Conservation (phyloP, 1,140 invertebrate species). For the Argopecten irradians region DNA sequence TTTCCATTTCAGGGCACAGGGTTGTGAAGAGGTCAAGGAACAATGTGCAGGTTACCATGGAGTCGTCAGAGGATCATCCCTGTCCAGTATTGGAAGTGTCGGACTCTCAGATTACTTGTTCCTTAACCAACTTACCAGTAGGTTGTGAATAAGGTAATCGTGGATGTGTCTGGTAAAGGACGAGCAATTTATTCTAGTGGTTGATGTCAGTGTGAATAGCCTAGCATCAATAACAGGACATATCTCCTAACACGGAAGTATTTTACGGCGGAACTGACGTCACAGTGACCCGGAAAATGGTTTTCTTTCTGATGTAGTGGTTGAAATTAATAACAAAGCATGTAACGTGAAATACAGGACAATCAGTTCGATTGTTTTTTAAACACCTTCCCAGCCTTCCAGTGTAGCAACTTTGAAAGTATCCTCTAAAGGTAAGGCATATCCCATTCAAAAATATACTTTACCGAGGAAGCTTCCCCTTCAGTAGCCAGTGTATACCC, state of each 20-base stretch:
- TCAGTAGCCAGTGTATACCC: slow-evolving; percentile 48
- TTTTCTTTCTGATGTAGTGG: slow-evolving; percentile 45
- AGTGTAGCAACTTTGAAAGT: slow-evolving; percentile 48
- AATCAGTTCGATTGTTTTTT: slow-evolving; percentile 52
- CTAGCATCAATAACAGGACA: slow-evolving; percentile 37
- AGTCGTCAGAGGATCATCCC: slow-evolving; percentile 45
- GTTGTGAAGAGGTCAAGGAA: slow-evolving; percentile 31
- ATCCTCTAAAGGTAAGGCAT: slow-evolving; percentile 52
- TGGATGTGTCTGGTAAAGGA: slow-evolving; percentile 40
- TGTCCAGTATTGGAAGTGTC: slow-evolving; percentile 47
- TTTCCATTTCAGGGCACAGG: slow-evolving; percentile 31
- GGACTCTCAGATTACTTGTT: slow-evolving; percentile 54
- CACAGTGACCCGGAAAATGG: slow-evolving; percentile 59
- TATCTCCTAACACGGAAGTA: slow-evolving; percentile 57
- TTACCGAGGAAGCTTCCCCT: slow-evolving; percentile 54
- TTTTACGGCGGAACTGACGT: slow-evolving; percentile 57
- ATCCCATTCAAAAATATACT: slow-evolving; percentile 39
- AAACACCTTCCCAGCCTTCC: slow-evolving; percentile 43
- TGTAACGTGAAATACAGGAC: slow-evolving; percentile 30
- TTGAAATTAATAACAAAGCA: slow-evolving; percentile 33
- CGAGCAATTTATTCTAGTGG: slow-evolving; percentile 37
- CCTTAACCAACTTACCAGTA: slow-evolving; percentile 33
- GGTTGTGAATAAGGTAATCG: slow-evolving; percentile 43
- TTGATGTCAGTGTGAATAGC: slow-evolving; percentile 25
- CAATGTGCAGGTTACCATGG: slow-evolving; percentile 20